Evolutionary conservation across 2,113 vertebrate species (phyloP).

Genomic region (Malurus melanocephalus): DNA sequence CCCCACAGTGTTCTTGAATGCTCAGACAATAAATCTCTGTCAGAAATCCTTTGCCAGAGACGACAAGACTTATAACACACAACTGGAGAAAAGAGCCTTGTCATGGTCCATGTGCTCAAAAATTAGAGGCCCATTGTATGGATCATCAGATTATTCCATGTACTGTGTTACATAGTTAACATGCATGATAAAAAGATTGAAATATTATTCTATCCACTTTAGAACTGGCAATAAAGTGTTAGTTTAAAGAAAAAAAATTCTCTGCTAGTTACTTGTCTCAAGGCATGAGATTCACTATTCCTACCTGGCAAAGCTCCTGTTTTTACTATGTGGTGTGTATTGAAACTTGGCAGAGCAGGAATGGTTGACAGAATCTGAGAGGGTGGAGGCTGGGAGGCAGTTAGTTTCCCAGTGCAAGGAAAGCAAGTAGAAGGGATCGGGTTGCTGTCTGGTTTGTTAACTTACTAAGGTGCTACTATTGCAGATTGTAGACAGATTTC

Average conservation of each 20-base stretch:
- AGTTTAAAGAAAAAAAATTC: background rate
- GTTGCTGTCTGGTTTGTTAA: background rate
- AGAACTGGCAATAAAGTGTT: background rate
- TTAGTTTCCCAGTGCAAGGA: background rate
- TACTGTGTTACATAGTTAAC: background rate
- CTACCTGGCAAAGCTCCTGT: background rate
- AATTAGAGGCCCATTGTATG: background rate
- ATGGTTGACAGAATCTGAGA: background rate
- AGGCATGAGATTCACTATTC: background rate
- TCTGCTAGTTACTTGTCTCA: background rate
- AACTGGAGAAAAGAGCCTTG: background rate
- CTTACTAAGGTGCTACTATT: background rate
- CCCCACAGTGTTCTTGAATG: background rate
- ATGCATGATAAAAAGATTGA: background rate
- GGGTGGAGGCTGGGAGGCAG: background rate
- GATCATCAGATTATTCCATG: background rate
- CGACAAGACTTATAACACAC: background rate
- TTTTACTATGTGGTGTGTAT: background rate
- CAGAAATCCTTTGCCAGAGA: background rate
- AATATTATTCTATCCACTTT: background rate
- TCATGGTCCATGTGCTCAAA: accelerated
- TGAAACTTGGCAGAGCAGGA: background rate
- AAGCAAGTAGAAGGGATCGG: background rate
- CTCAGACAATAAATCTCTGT: background rate
- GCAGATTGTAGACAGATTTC: background rate